A percentile compares a stretch with the other conserved stretches of the same genome.
Evolutionary conservation across 2,113 vertebrate species (phyloP).

Genomic region (Tachuris rubrigastra): DNA sequence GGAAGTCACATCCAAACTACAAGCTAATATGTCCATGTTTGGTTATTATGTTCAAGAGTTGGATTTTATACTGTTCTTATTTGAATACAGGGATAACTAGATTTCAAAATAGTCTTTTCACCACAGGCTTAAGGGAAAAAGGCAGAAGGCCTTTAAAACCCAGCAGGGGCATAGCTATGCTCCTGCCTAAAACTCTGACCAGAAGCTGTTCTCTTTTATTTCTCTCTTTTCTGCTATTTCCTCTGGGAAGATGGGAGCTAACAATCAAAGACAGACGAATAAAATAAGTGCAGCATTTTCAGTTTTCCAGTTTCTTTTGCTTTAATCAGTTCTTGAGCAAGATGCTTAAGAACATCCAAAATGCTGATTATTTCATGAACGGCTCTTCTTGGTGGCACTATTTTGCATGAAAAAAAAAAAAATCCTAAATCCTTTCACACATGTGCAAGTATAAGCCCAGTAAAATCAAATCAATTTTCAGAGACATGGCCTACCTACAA

Average conservation of each 20-base stretch:
- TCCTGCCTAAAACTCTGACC: background rate
- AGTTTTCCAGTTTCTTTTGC: background rate
- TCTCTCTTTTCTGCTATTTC: background rate
- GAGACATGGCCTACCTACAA: background rate
- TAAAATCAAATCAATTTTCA: background rate
- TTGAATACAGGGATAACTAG: background rate
- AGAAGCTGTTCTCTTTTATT: background rate
- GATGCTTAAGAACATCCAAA: background rate
- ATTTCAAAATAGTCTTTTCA: background rate
- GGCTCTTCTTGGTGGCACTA: background rate
- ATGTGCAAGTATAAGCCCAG: background rate
- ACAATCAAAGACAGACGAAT: background rate
- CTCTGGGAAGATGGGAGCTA: background rate
- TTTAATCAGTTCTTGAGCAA: background rate
- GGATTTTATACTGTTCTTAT: background rate
- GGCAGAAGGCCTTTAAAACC: background rate
- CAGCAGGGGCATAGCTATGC: background rate
- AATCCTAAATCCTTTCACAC: background rate
- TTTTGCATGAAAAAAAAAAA: background rate
- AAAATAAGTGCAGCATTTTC: background rate
- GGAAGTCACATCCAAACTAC: background rate
- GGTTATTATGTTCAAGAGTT: background rate
- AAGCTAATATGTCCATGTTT: background rate
- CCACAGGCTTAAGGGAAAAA: background rate
- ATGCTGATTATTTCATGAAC: background rate